Percentiles rank a stretch among this genome's conserved stretches.
These are phyloP conservation scores for Ormyrus thymus DNA, from an alignment of 2,888 invertebrate species.

Conservation along the genomic window DNA sequence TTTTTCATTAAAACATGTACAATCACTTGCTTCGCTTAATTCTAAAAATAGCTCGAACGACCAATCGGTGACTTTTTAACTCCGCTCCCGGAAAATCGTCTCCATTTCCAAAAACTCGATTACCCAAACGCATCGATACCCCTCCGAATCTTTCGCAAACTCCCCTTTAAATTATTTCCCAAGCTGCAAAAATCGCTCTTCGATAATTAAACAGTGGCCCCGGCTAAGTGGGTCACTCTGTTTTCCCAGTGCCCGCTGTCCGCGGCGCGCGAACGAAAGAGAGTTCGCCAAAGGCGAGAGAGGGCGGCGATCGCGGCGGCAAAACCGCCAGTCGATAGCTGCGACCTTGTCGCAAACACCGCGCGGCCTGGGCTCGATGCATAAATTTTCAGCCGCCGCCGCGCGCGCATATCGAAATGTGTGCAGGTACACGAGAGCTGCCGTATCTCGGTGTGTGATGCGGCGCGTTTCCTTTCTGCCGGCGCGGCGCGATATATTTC, in stretches of 20 bases:
- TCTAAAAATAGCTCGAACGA: too few species aligned
- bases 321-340: slow-evolving; percentile 44
- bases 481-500: neutral
- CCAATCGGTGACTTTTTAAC: too few species aligned
- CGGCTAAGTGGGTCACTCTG: slow-evolving; percentile 26
- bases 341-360: slow-evolving; percentile 3
- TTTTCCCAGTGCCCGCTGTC: neutral
- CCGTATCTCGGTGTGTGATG: neutral
- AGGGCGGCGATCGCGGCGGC: neutral
- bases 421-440: neutral
- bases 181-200: neutral
- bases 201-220: slow-evolving; percentile 12
- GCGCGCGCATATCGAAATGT: slow-evolving; percentile 32
- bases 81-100: too few species aligned
- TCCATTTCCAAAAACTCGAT: too few species aligned
- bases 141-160: too few species aligned
- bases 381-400: slow-evolving; percentile 41
- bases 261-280: neutral
- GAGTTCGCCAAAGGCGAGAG: slow-evolving; percentile 22
- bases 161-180: too few species aligned
- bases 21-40: too few species aligned
- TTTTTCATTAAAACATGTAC: too few species aligned
- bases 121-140: too few species aligned
- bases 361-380: slow-evolving; percentile 23
- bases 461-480: neutral